phyloP scores from a whole-genome alignment of 2,113 vertebrate genomes.

The Coregonus clupeaformis region DNA sequence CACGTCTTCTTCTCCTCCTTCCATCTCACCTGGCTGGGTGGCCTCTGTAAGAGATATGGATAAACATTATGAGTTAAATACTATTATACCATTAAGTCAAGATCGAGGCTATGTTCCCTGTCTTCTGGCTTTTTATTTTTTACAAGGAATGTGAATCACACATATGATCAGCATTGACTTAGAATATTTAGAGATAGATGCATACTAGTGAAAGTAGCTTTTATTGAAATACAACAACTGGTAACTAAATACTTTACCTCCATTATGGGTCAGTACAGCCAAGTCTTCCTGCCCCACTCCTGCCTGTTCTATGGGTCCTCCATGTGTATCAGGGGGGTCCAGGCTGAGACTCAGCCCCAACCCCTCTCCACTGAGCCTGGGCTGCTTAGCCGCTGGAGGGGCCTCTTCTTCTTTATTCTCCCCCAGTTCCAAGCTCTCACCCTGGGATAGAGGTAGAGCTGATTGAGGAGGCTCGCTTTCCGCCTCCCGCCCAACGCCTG shows the following conservation, averaged over 20 bases:
- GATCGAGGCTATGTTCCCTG: no score
- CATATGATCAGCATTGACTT: no score
- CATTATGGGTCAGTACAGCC: conserved; percentile 18
- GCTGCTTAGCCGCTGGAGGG: conserved; percentile 55
- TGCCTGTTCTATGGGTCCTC: conserved; percentile 7
- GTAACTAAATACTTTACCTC: conserved; percentile 31
- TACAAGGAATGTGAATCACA: no score
- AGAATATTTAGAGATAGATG: no score
- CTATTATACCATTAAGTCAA: no score
- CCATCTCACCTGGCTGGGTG: background rate
- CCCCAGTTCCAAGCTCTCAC: background rate
- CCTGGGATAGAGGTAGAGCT: background rate
- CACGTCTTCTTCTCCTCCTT: background rate
- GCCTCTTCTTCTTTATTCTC: conserved; percentile 32
- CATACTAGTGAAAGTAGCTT: no score
- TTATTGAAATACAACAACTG: background rate
- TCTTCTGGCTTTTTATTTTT: no score
- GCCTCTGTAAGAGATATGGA: conserved; percentile 5
- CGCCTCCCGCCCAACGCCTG: conserved; percentile 50
- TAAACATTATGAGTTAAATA: no score
- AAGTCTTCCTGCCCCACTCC: conserved; percentile 14
- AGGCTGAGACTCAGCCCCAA: background rate
- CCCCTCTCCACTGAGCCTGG: conserved; percentile 36
- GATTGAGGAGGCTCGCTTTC: conserved; percentile 63
- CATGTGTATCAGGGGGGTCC: background rate